phyloP scores from a whole-genome alignment of 2,888 invertebrate species.

The Heliconius ethilla region DNA sequence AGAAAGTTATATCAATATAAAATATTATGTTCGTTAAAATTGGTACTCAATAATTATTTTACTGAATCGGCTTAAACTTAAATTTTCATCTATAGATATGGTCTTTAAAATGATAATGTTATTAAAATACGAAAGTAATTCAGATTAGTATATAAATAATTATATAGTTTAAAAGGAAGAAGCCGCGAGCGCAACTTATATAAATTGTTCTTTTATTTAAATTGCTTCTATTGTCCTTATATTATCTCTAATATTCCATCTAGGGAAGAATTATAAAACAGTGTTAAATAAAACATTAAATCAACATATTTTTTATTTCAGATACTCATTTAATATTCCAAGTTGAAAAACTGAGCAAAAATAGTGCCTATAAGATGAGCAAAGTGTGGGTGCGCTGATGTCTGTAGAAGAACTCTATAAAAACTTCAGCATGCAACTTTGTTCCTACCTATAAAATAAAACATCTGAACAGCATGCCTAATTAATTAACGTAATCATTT shows the following conservation, averaged over 20 bases:
- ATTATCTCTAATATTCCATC: not conserved
- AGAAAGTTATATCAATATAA: too few relatives aligned
- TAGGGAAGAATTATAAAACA: not conserved
- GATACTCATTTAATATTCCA: conserved; percentile 11
- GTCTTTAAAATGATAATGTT: too few relatives aligned
- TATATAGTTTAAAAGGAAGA: too few relatives aligned
- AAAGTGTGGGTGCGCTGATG: conserved; percentile 9
- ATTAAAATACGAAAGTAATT: too few relatives aligned
- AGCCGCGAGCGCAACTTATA: too few relatives aligned
- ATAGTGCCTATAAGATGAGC: conserved; percentile 5
- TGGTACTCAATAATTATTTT: too few relatives aligned
- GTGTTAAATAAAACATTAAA: not conserved
- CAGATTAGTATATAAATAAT: too few relatives aligned
- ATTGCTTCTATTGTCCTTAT: not conserved
- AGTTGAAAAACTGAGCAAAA: conserved; percentile 12
- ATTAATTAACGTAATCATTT: conserved; percentile 13
- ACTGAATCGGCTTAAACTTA: too few relatives aligned
- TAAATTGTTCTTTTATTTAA: not conserved
- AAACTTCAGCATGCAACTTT: conserved; percentile 10
- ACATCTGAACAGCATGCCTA: not conserved
- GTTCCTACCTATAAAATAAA: conserved; percentile 8
- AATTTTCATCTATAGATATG: too few relatives aligned
- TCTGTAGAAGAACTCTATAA: conserved; percentile 8
- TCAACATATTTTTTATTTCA: not conserved
- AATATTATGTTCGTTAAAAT: too few relatives aligned